Base-by-base conservation (phyloP, 1,140 invertebrate species). In the Drosophila orena region DNA sequence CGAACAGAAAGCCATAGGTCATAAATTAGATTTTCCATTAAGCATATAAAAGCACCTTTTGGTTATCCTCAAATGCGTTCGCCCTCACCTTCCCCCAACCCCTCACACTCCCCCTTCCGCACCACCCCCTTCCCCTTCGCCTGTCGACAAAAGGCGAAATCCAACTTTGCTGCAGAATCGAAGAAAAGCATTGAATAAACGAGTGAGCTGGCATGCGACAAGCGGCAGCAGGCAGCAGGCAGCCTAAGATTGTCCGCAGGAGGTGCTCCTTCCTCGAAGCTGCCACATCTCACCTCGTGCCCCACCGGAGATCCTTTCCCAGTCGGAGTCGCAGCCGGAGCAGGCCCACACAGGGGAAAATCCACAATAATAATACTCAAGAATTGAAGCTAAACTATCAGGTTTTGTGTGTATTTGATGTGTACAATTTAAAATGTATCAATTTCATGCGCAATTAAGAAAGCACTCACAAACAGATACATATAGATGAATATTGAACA, bases 21-120 rank as follows among this genome's bases (percentile, higher is more conserved):
- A 89, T 89, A 89, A 89, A 89, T 89, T 89, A 89, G 84, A 89
- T 89, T 89, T 89, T 89, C 84, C 84, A 89, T 89, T 89, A 89
- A 89, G 84, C 84, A 89, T 89, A 89, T 89, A 89, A 89, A 89
- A 89, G 84, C 84, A 89, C 84, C 84, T 89, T 89, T 89, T 89
- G 84, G 84, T 89, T 89, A 89, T 89, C 84, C 84, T 89, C 84
- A 89, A 89, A 89, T 89, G 84, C 84, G 85, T 89, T 88, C 58
- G 59, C 42, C 20, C 24, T 14, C 20, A 50, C 2, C 57, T 14
- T 17, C 6, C 22, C 24, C 42, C 1, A 0, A 1, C 15, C 40
- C 8, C 30, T 15, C 2, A 2, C 11, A 24, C 0, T 20, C 1
- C 15, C 40, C 17, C 15, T n/a, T n/a, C n/a, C n/a, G n/a, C n/a